Base-by-base conservation (phyloP, 2,888 invertebrate species). In the Caenorhabditis wallacei region DNA sequence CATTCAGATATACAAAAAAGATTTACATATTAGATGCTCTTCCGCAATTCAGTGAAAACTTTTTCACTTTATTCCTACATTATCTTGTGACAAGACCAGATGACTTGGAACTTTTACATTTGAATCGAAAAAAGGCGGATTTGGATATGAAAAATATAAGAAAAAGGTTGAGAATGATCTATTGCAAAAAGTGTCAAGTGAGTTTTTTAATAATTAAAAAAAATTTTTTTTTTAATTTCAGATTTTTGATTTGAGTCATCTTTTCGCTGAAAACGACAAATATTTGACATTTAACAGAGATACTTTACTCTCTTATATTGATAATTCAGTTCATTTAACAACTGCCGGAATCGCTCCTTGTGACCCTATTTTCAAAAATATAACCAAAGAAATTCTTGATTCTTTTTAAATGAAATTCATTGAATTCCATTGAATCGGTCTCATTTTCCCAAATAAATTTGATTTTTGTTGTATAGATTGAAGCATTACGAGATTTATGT, bases 241-340 rank as follows among this genome's bases (percentile, higher is more conserved):
- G 70, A 26, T 78, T 22, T 78, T 61, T 51, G 79, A 79, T 18
- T 24, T 79, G 20, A 54, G 79, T 18, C 64, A 63, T 46, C 46
- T 71, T 13, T 79, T 80, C 18, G 13, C 59, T 4, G 59, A 66
- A 11, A 46, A 43, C 13, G 56, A 75, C 16, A 70, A 70, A 40
- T 81, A 81, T 24, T 30, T 81, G 48, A 69, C 74, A 11, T 81
- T 64, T 18, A 74, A 81, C 43, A 22, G 70, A 26, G 48, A 69
- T 1, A 13, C 26, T 1, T 63, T 75, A 70, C 26, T 72, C 10
- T 57, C 75, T 2, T 81, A 70, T 26, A 54, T 81, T 18, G 80
- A 81, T 37, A 81, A 81, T 20, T 37, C 63, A 4, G 68, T 81
- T 46, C 80, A 81, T 74, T 10, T 81, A 20, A 81, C 80, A 18